These are phyloP conservation scores for Lasiurus borealis DNA, from an alignment of 2,113 vertebrate species.

Conservation along the genomic window DNA sequence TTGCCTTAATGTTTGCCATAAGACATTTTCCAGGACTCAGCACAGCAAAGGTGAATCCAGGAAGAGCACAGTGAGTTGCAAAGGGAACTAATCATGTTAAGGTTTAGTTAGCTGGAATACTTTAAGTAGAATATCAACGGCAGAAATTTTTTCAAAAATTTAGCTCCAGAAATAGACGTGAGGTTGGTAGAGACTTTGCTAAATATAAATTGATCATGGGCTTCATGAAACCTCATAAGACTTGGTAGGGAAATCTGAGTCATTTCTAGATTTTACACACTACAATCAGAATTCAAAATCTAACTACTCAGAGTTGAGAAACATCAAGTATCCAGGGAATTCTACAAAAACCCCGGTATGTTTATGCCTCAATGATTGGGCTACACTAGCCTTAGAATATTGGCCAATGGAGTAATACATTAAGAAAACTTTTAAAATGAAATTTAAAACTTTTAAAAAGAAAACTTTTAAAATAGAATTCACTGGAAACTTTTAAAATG, in stretches of 20 bases:
- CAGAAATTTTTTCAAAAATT: background rate
- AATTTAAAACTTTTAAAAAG: no score
- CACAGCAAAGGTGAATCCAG: background rate
- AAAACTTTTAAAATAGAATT: no score
- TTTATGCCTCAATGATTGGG: no score
- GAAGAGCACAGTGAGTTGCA: background rate
- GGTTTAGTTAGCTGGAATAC: background rate
- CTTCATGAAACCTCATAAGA: background rate
- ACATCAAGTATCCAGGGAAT: no score
- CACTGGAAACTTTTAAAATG: background rate
- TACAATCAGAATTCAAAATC: background rate
- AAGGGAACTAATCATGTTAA: background rate
- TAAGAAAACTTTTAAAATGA: background rate
- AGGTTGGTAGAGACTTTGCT: background rate
- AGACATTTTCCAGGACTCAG: background rate
- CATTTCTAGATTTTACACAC: background rate
- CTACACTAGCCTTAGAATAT: no score
- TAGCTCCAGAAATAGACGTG: background rate
- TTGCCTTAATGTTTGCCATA: background rate
- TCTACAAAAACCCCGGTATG: no score
- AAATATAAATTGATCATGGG: background rate
- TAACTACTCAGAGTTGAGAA: background rate
- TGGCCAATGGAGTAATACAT: background rate
- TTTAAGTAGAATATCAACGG: background rate
- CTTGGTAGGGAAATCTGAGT: background rate